Conservation (phyloP, 2,113 vertebrate genomes). For the Mormyrus iriodes region DNA sequence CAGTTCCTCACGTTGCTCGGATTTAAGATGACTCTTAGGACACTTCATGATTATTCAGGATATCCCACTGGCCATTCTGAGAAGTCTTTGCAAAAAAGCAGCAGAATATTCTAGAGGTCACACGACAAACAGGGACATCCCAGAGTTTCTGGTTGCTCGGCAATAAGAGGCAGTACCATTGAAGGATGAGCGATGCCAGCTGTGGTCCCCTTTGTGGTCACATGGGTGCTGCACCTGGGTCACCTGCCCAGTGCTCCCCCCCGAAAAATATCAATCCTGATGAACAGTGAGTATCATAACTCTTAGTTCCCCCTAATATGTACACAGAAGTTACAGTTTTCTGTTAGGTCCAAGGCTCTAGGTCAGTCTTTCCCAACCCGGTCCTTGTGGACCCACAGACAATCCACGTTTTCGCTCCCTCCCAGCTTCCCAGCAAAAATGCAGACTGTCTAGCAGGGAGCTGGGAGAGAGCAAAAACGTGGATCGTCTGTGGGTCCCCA, state of each 20-base stretch:
- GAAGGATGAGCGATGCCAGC: constrained; percentile 58
- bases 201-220: constrained; percentile 72
- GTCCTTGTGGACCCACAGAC: not conserved
- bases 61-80: not conserved
- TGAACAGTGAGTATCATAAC: not conserved
- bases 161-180: constrained; percentile 42
- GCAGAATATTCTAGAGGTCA: not conserved
- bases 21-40: not conserved
- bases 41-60: not conserved
- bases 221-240: constrained; percentile 84
- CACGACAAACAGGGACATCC: not conserved
- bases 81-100: not conserved
- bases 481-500: not conserved
- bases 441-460: not conserved
- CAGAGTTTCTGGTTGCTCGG: constrained; percentile 56
- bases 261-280: constrained; percentile 78
- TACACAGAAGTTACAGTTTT: not conserved
- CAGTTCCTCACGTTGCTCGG: not conserved
- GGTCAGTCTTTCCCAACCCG: not conserved
- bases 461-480: not conserved
- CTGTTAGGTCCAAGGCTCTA: not conserved
- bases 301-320: not conserved
- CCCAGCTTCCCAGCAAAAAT: too few species aligned
- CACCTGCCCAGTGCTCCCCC: constrained; percentile 89
- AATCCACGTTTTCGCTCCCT: not conserved